phyloP scores from a whole-genome alignment of 2,797 vertebrate genomes.

The Tamandua tetradactyla region DNA sequence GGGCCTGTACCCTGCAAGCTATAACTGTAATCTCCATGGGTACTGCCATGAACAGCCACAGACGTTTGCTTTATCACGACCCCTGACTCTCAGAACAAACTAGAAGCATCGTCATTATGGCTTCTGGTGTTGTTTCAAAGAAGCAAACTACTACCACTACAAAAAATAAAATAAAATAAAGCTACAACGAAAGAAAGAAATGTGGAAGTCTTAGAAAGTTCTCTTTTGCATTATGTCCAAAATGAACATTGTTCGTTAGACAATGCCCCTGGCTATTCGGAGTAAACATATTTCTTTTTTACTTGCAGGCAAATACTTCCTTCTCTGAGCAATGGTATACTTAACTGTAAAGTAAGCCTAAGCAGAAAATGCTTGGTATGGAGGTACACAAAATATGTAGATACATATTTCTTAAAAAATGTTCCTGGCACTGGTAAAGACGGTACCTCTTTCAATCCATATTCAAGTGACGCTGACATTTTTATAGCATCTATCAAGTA shows the following conservation, averaged over 20 bases:
- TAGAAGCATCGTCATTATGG: background rate
- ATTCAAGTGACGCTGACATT: background rate
- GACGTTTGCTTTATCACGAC: background rate
- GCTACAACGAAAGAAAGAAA: background rate
- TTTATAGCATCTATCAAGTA: background rate
- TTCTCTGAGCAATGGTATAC: constrained; percentile 9
- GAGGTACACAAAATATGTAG: background rate
- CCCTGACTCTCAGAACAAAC: background rate
- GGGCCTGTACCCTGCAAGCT: background rate
- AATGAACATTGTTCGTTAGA: background rate
- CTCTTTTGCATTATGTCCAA: background rate
- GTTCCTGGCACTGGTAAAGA: background rate
- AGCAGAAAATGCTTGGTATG: background rate
- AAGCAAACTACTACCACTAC: background rate
- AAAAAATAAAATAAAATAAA: background rate
- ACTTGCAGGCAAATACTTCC: background rate
- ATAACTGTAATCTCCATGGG: too few species aligned
- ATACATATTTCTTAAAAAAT: background rate
- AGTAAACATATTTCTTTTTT: background rate
- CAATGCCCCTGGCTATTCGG: background rate
- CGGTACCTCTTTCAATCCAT: background rate
- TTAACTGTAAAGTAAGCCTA: background rate
- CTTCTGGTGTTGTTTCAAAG: background rate
- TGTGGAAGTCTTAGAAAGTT: background rate
- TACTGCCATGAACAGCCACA: background rate